phyloP scores from a whole-genome alignment of 1,140 invertebrate genomes.

The Subanguina moxae region DNA sequence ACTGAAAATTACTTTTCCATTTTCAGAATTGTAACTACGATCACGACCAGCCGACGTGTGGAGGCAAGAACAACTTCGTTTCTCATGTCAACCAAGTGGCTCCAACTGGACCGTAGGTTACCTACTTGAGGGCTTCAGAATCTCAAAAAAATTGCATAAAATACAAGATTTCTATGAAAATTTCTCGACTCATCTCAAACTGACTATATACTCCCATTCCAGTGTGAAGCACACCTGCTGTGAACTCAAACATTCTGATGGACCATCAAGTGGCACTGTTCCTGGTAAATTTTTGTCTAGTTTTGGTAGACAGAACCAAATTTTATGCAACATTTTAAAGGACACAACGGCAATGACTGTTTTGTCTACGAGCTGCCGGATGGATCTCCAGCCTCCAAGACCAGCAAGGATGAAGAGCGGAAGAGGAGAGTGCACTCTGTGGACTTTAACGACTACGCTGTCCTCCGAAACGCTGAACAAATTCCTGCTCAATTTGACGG shows the following conservation, averaged over 20 bases:
- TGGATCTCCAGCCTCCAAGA: constrained; percentile 20
- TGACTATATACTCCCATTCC: constrained; percentile 14
- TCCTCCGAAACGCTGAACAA: constrained; percentile 48
- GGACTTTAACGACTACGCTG: constrained; percentile 37
- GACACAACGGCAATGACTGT: constrained; percentile 57
- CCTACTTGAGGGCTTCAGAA: background rate
- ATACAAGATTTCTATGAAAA: constrained; percentile 15
- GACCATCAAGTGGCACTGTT: constrained; percentile 8
- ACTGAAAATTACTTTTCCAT: background rate
- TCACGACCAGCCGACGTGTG: constrained; percentile 50
- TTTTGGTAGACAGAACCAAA: too few species aligned
- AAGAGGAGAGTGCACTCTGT: constrained; percentile 15
- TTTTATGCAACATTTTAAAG: background rate
- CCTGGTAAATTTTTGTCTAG: background rate
- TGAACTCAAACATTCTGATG: constrained; percentile 33
- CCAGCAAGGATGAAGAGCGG: background rate
- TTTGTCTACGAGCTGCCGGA: constrained; percentile 58
- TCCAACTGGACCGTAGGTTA: constrained; percentile 52
- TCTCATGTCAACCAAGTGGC: constrained; percentile 52
- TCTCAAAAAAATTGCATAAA: constrained; percentile 2
- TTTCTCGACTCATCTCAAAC: too few species aligned
- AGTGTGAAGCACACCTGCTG: constrained; percentile 55
- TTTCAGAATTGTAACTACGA: constrained; percentile 56
- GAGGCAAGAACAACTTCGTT: constrained; percentile 55
- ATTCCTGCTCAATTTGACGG: constrained; percentile 58